Conservation (phyloP, 1,140 invertebrate genomes). For the Eurytemora carolleeae region DNA sequence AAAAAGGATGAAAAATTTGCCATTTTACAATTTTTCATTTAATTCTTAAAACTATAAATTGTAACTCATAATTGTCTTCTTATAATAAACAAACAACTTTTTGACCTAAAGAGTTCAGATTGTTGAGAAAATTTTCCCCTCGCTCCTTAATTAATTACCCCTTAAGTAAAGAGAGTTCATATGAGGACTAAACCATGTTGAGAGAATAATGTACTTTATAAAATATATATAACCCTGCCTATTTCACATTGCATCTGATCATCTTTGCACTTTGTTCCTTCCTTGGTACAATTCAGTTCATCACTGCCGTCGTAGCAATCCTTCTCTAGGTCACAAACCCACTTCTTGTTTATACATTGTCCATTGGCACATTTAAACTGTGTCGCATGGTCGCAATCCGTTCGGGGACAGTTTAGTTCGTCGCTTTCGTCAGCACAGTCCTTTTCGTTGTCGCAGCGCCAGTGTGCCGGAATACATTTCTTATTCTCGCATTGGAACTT, state of each 20-base stretch:
- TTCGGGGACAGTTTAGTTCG: conserved; percentile 25
- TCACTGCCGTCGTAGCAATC: conserved; percentile 32
- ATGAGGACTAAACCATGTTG: too few relatives aligned
- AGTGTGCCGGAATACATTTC: conserved; percentile 30
- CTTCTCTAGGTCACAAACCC: conserved; percentile 44
- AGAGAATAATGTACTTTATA: too few relatives aligned
- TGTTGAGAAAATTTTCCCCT: too few relatives aligned
- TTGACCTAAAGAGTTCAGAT: too few relatives aligned
- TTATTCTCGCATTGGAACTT: conserved; percentile 36
- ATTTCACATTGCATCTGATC: conserved; percentile 8
- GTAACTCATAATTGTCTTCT: too few relatives aligned
- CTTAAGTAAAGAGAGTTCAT: too few relatives aligned
- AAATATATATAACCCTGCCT: too few relatives aligned
- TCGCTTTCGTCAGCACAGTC: conserved; percentile 36
- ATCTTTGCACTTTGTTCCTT: neutral
- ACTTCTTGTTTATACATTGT: conserved; percentile 46
- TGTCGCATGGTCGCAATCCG: conserved; percentile 30
- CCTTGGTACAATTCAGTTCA: conserved; percentile 23
- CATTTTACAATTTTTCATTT: too few relatives aligned
- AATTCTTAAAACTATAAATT: too few relatives aligned
- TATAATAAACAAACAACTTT: too few relatives aligned
- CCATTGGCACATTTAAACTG: conserved; percentile 39
- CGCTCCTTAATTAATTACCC: too few relatives aligned
- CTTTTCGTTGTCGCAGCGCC: conserved; percentile 34
- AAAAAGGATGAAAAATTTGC: too few relatives aligned